phyloP scores from a whole-genome alignment of 1,140 invertebrate species.

The Hylyphantes graminicola region DNA sequence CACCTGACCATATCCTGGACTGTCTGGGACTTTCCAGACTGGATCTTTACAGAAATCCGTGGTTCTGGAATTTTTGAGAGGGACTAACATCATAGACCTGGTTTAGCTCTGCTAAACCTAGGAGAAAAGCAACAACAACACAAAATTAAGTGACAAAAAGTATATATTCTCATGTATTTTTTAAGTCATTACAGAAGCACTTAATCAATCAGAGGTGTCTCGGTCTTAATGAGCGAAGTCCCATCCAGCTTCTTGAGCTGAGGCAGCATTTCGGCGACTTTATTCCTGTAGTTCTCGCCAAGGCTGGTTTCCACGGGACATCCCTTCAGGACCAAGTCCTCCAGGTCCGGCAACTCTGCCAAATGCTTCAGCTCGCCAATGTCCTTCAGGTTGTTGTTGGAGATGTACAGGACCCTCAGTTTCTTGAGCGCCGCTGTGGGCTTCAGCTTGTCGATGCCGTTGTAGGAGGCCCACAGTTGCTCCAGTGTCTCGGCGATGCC shows the following conservation, averaged over 20 bases:
- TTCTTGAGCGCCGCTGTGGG: slow-evolving; percentile 81
- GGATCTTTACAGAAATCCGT: too few species aligned
- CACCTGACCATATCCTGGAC: too few species aligned
- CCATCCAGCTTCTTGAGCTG: slow-evolving; percentile 51
- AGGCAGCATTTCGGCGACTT: slow-evolving; percentile 29
- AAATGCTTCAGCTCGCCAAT: slow-evolving; percentile 86
- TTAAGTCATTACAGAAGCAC: slow-evolving; percentile 7
- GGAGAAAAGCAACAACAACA: too few species aligned
- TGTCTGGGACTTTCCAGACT: too few species aligned
- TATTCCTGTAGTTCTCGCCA: slow-evolving; percentile 24
- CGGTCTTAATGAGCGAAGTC: slow-evolving; percentile 7
- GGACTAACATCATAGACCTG: too few species aligned
- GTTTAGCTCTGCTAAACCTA: too few species aligned
- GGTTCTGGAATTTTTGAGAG: too few species aligned
- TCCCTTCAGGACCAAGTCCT: slow-evolving; percentile 80
- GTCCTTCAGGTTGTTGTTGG: slow-evolving; percentile 86
- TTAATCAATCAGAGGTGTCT: too few species aligned
- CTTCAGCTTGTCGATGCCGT: slow-evolving; percentile 87
- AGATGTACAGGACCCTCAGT: slow-evolving; percentile 80
- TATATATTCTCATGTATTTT: too few species aligned
- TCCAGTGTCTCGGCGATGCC: slow-evolving; percentile 82
- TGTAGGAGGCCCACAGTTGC: slow-evolving; percentile 91
- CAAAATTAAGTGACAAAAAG: too few species aligned
- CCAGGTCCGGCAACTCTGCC: slow-evolving; percentile 76
- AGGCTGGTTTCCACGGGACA: slow-evolving; percentile 65